These are phyloP conservation scores for Phanerotoma sp. DNA, from an alignment of 2,888 invertebrate genomes.

Conservation along the genomic window DNA sequence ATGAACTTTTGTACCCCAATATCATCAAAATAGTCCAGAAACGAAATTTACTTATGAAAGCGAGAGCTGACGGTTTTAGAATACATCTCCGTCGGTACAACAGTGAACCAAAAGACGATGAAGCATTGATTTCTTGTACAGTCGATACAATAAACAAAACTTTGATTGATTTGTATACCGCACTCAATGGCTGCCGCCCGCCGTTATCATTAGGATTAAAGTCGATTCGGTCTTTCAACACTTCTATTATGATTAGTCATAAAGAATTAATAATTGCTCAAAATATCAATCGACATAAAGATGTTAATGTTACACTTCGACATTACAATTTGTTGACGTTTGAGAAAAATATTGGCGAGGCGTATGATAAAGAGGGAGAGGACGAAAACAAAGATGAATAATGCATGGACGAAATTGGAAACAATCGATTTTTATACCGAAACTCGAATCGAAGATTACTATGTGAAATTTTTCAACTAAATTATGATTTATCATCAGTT, in stretches of 20 bases:
- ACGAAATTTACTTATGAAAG: not conserved
- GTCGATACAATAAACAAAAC: not conserved
- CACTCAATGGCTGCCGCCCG: not conserved
- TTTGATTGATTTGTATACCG: not conserved
- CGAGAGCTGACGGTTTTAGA: no score
- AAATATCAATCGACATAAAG: not conserved
- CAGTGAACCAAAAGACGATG: not conserved
- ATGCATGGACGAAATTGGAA: no score
- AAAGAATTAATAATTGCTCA: not conserved
- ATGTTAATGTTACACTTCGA: not conserved
- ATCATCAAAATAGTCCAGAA: not conserved
- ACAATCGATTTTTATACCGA: no score
- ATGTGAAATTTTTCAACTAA: no score
- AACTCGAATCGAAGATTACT: no score
- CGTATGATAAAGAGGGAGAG: not conserved
- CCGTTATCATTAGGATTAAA: not conserved
- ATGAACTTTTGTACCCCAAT: not conserved
- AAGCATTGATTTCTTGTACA: not conserved
- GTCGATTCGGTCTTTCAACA: not conserved
- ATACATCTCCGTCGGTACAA: no score
- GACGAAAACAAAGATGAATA: no score
- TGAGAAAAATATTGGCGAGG: not conserved
- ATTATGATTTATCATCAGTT: no score
- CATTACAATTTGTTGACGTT: not conserved
- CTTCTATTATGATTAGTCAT: not conserved